These are phyloP conservation scores for Nasalis larvatus DNA, from an alignment of 2,113 vertebrate genomes.

Conservation along the genomic window DNA sequence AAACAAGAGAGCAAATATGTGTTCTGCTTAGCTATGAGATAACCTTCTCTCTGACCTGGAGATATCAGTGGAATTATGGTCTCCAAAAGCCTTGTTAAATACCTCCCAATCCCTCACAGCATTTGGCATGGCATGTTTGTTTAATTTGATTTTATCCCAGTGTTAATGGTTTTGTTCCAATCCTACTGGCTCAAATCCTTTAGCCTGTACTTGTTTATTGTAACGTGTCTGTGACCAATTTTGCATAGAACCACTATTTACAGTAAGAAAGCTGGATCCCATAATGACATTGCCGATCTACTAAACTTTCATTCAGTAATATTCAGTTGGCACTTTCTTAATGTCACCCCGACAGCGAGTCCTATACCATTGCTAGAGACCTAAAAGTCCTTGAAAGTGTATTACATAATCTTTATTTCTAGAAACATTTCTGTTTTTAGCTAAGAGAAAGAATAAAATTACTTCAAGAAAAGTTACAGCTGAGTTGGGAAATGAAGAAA, in stretches of 20 bases:
- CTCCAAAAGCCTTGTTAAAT: neutral
- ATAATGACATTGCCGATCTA: neutral
- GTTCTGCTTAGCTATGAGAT: neutral
- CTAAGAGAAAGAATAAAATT: neutral
- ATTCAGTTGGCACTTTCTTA: neutral
- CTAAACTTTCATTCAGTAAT: neutral
- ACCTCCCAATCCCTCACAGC: neutral
- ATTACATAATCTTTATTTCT: neutral
- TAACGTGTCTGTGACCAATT: neutral
- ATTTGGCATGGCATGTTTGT: neutral
- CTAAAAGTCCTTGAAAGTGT: neutral
- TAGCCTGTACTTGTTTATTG: neutral
- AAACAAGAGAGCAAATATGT: neutral
- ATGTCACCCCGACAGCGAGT: neutral
- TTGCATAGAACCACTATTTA: neutral
- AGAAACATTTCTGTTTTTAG: neutral
- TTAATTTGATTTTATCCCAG: slow-evolving; percentile 4
- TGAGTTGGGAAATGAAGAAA: slow-evolving; percentile 17
- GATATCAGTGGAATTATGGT: neutral
- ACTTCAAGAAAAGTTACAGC: slow-evolving; percentile 43
- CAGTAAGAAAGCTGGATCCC: neutral
- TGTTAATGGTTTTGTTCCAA: neutral
- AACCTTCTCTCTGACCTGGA: slow-evolving; percentile 27
- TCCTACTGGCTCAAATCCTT: neutral
- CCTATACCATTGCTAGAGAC: neutral